phyloP scores from a whole-genome alignment of 2,113 vertebrate species.

The Anser brachyrhynchus region DNA sequence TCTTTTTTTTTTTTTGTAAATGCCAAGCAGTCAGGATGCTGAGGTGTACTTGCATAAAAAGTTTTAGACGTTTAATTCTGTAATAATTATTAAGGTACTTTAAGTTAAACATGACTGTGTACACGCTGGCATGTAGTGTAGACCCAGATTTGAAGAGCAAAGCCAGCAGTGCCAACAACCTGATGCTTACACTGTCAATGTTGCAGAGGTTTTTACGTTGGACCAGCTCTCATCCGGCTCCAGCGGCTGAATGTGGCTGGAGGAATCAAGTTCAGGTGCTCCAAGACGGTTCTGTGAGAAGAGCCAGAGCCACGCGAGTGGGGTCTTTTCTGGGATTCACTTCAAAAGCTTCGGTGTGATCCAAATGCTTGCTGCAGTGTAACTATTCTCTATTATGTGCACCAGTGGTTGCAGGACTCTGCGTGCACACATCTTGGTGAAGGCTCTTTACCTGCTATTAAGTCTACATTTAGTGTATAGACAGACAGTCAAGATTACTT shows the following conservation, averaged over 20 bases:
- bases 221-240: not conserved
- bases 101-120: accelerated
- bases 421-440: not conserved
- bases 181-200: not conserved
- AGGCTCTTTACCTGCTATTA: not conserved
- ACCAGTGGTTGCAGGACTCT: not conserved
- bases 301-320: not conserved
- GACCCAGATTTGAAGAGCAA: not conserved
- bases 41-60: not conserved
- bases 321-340: not conserved
- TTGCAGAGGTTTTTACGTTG: not conserved
- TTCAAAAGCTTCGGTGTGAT: not conserved
- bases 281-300: not conserved
- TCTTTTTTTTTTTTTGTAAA: not conserved
- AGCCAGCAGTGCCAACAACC: not conserved
- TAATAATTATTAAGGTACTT: not conserved
- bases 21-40: not conserved
- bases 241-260: not conserved
- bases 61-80: not conserved
- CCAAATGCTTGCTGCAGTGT: not conserved
- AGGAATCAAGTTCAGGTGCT: not conserved
- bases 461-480: not conserved
- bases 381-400: not conserved
- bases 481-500: not conserved
- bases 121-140: accelerated